Evolutionary conservation across 2,888 invertebrate genomes (phyloP), one percentile per base, ranked within the genome.

Genomic region (Cistogaster globosa): DNA sequence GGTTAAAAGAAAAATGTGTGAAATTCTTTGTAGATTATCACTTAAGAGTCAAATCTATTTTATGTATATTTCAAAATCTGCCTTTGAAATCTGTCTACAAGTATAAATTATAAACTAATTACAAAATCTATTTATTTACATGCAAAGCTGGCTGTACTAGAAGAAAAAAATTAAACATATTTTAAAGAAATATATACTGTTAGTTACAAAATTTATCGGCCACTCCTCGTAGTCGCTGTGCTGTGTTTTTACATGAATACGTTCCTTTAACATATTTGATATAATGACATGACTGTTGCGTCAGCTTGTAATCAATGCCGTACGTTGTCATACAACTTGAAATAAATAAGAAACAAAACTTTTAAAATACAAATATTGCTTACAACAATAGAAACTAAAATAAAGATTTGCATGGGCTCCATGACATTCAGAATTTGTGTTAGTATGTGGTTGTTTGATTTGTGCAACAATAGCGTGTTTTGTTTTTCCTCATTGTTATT

Each of bases 231-330:
- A 60, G 18, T 9, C 36, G 16, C 20, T 26, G 6, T 20, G 1
- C 20, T 51, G 14, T 16, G 2, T 0, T 45, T 42, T 12, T 32
- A 1, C n/a, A n/a, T n/a, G n/a, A 18, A 42, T 55, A 18, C 22
- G 45, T 51, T 38, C 20, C 18, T 79, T 38, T 77, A 5, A 22
- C 32, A 20, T 69, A 51, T 57, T 71, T 60, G 57, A 58, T 68
- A 80, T 76, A 55, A 72, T 76, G 76, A 81, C 80, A 80, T 57
- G 71, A 77, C 60, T 76, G 76, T 81, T 80, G 84, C 76, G 71
- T 84, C 80, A 80, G 84, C 84, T 80, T 84, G 80, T 60, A 80
- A 80, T 81, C 80, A 76, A 80, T 71, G 80, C 71, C 84, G 75
- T 58, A 48, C 75, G 36, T 68, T 77, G 76, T 58, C 76, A 55